Conservation (phyloP, 1,140 invertebrate species). For the Anoplophora glabripennis region DNA sequence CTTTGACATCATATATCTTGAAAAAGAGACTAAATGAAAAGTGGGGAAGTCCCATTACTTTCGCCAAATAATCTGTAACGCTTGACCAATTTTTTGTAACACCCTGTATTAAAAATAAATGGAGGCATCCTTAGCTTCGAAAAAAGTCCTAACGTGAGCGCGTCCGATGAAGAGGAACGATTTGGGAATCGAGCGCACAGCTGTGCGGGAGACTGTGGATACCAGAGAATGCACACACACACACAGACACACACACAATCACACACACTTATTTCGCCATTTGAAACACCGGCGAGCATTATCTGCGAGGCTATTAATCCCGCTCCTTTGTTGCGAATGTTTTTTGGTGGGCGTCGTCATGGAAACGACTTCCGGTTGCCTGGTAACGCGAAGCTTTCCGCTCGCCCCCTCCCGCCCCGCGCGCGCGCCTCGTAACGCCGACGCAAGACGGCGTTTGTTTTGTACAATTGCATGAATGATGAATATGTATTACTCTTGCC, state of each 20-base stretch:
- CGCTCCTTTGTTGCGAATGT: conserved; percentile 46
- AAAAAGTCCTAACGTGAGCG: too few species aligned
- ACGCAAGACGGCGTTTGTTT: conserved; percentile 40
- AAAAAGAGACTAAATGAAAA: too few species aligned
- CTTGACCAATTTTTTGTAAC: too few species aligned
- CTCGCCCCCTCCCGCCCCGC: conserved; percentile 18
- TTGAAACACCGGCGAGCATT: conserved; percentile 44
- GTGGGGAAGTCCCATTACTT: too few species aligned
- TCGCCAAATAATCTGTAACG: too few species aligned
- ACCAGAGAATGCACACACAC: conserved; percentile 1
- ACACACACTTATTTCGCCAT: conserved; percentile 43
- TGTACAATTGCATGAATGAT: conserved; percentile 42
- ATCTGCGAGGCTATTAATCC: conserved; percentile 46
- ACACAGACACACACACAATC: too few species aligned
- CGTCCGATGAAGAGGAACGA: conserved; percentile 4
- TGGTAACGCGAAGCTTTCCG: conserved; percentile 33
- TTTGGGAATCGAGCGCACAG: not conserved
- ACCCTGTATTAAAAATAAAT: too few species aligned
- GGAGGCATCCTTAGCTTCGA: too few species aligned
- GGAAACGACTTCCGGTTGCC: conserved; percentile 43
- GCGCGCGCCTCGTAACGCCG: conserved; percentile 28
- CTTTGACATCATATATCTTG: too few species aligned
- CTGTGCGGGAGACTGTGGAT: not conserved
- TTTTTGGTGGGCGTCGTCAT: conserved; percentile 45
- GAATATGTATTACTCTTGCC: conserved; percentile 36